Evolutionary conservation across 2,888 invertebrate species (phyloP).

Genomic region (Drosophila picticornis): DNA sequence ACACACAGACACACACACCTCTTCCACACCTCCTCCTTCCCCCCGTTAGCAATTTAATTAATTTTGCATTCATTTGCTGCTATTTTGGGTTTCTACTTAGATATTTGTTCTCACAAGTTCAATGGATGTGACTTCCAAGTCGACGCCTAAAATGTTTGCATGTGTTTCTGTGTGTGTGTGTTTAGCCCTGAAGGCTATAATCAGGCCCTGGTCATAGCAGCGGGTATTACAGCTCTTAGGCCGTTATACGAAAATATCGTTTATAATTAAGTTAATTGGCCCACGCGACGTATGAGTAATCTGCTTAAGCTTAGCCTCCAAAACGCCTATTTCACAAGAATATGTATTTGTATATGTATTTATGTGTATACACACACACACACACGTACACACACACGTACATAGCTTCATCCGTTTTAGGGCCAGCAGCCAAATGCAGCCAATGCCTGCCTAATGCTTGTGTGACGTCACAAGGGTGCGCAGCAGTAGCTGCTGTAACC

Average conservation of each 20-base stretch:
- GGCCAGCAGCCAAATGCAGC: slow-evolving; percentile 34
- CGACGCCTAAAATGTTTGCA: slow-evolving; percentile 16
- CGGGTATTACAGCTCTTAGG: slow-evolving; percentile 5
- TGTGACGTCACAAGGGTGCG: slow-evolving; percentile 2
- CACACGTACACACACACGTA: background rate
- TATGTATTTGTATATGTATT: background rate
- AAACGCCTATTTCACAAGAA: slow-evolving; percentile 42
- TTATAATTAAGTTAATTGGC: slow-evolving; percentile 68
- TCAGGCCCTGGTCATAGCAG: background rate
- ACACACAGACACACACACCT: accelerated
- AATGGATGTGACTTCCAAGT: slow-evolving; percentile 39
- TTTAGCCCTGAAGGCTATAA: slow-evolving; percentile 30
- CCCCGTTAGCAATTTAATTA: slow-evolving; percentile 43
- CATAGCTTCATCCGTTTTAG: slow-evolving; percentile 29
- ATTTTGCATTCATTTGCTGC: slow-evolving; percentile 46
- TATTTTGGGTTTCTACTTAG: background rate
- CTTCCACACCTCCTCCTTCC: background rate
- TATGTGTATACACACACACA: background rate
- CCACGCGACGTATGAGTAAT: slow-evolving; percentile 73
- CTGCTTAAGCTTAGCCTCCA: slow-evolving; percentile 46
- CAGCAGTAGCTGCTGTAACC: background rate
- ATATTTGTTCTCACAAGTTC: slow-evolving; percentile 27
- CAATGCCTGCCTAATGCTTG: slow-evolving; percentile 21
- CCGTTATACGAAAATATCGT: slow-evolving; percentile 34
- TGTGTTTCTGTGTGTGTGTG: slow-evolving; percentile 3